phyloP scores from a whole-genome alignment of 2,113 vertebrate species.

The Phaethornis superciliosus region DNA sequence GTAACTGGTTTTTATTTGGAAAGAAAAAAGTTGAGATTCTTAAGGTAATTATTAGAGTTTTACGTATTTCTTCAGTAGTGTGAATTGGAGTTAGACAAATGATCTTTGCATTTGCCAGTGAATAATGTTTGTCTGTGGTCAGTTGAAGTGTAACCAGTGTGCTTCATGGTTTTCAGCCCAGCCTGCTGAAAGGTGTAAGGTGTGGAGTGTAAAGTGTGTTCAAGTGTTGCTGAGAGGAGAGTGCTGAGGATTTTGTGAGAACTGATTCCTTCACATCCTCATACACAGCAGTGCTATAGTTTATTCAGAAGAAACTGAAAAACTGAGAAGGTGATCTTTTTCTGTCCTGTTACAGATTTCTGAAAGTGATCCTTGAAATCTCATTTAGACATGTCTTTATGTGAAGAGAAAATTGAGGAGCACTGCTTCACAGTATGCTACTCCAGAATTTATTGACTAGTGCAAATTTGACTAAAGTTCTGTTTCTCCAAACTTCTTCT shows the following conservation, averaged over 20 bases:
- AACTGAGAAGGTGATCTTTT: not conserved
- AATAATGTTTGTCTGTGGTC: not conserved
- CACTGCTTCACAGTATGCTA: not conserved
- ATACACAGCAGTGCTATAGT: not conserved
- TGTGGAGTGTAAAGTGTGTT: not conserved
- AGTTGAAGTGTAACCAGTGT: not conserved
- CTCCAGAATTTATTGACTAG: not conserved
- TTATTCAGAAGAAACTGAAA: not conserved
- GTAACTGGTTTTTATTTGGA: not conserved
- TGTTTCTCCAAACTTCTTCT: not conserved
- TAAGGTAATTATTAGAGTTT: not conserved
- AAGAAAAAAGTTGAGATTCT: not conserved
- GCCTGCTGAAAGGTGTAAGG: not conserved
- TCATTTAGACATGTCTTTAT: not conserved
- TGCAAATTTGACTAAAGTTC: not conserved
- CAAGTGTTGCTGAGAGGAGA: not conserved
- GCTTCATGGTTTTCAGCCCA: not conserved
- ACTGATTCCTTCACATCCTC: not conserved
- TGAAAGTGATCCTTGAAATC: not conserved
- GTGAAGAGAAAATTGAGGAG: not conserved
- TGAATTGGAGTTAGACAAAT: not conserved
- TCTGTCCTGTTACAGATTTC: not conserved
- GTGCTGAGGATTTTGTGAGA: not conserved
- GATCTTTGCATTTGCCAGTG: not conserved
- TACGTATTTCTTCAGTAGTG: not conserved